Conservation (phyloP, 2,797 vertebrate genomes). For the Oceanodroma leucorhoa region DNA sequence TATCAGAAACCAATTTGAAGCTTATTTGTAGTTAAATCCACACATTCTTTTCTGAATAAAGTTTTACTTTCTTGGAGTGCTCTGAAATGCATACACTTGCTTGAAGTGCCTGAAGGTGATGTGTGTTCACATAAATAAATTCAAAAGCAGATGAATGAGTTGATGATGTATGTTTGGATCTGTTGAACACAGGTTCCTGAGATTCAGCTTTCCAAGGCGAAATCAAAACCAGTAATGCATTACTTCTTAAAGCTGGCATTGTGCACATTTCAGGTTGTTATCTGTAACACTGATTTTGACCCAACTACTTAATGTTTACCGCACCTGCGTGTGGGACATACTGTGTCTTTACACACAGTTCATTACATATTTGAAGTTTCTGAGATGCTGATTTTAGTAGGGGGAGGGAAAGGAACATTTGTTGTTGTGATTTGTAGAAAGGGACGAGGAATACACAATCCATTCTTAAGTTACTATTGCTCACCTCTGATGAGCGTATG, state of each 20-base stretch:
- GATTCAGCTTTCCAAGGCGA: not conserved
- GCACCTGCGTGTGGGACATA: rapidly evolving
- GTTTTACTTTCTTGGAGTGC: not conserved
- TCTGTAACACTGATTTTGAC: not conserved
- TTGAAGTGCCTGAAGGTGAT: not conserved
- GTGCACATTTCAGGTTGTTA: not conserved
- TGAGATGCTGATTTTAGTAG: not conserved
- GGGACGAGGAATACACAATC: not conserved
- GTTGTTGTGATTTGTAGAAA: not conserved
- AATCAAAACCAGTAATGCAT: not conserved
- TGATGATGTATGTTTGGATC: not conserved
- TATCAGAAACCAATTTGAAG: not conserved
- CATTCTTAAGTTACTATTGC: not conserved
- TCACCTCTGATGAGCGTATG: rapidly evolving
- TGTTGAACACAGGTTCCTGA: not conserved
- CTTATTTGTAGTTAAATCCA: not conserved
- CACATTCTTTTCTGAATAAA: not conserved
- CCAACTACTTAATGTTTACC: not conserved
- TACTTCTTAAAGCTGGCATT: not conserved
- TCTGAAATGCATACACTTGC: not conserved
- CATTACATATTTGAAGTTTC: rapidly evolving
- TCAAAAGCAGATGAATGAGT: not conserved
- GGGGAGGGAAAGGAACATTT: not conserved
- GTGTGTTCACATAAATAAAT: not conserved
- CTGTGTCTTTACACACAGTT: rapidly evolving